A percentile compares a stretch with the other conserved stretches of the same genome.
Conservation (phyloP, 2,113 vertebrate species). For the Dolichotis patagonum region DNA sequence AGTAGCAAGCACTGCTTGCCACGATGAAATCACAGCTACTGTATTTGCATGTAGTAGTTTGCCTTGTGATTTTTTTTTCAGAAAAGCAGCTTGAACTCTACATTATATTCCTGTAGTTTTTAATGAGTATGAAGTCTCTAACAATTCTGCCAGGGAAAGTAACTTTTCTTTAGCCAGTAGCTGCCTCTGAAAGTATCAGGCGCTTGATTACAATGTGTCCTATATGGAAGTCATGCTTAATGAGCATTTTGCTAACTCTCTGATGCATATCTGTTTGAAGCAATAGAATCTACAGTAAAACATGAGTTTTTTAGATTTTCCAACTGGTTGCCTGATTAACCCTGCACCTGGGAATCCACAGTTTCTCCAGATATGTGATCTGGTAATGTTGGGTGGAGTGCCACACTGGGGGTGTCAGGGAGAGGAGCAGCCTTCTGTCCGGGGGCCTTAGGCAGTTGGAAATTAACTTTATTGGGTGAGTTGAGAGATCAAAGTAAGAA, state of each 20-base stretch:
- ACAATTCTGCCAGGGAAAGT: neutral
- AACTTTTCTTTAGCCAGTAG: neutral
- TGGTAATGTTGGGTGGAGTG: neutral
- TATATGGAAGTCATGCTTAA: neutral
- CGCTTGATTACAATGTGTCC: neutral
- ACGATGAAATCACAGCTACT: neutral
- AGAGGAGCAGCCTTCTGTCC: neutral
- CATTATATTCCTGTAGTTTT: neutral
- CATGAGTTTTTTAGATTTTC: neutral
- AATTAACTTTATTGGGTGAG: neutral
- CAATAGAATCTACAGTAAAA: neutral
- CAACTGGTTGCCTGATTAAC: neutral
- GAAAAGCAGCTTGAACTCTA: neutral
- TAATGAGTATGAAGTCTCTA: neutral
- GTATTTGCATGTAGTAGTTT: neutral
- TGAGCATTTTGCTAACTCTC: neutral
- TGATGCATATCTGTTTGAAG: neutral
- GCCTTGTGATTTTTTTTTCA: neutral
- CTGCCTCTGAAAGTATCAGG: slow-evolving; percentile 16
- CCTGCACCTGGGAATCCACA: neutral
- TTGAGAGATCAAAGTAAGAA: neutral
- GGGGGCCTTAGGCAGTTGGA: neutral
- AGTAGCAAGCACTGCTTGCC: neutral
- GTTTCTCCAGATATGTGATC: neutral
- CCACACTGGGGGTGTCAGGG: neutral